Percentiles rank a stretch among this genome's conserved stretches.
phyloP scores from a whole-genome alignment of 2,888 invertebrate species.

The Ctena decussata region DNA sequence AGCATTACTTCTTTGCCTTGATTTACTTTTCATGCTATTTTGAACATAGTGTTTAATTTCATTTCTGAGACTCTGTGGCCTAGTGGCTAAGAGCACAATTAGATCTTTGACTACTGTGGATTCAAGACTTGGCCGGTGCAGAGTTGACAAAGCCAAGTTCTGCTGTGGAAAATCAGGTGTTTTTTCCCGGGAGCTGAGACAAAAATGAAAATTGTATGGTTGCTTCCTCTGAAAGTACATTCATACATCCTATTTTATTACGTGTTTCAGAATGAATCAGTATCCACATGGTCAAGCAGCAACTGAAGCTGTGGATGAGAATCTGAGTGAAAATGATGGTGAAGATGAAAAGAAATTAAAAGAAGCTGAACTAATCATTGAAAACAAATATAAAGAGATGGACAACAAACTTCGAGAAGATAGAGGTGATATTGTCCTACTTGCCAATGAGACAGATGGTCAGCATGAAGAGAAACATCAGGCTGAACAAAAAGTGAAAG shows the following conservation, averaged over 20 bases:
- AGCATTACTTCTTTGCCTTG: too few relatives aligned
- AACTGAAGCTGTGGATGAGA: slow-evolving; percentile 85
- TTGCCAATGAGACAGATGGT: slow-evolving; percentile 67
- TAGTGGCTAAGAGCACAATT: too few relatives aligned
- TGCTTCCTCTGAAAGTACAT: too few relatives aligned
- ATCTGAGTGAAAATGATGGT: slow-evolving; percentile 81
- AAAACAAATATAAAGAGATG: slow-evolving; percentile 77
- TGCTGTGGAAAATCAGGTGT: too few relatives aligned
- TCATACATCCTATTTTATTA: slow-evolving; percentile 17
- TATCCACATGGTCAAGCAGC: slow-evolving; percentile 80
- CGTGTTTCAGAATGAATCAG: slow-evolving; percentile 73
- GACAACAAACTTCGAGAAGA: slow-evolving; percentile 81
- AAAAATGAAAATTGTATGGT: too few relatives aligned
- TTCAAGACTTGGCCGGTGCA: too few relatives aligned
- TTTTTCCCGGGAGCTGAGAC: too few relatives aligned
- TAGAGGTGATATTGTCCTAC: slow-evolving; percentile 72
- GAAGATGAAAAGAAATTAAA: slow-evolving; percentile 78
- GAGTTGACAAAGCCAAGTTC: too few relatives aligned
- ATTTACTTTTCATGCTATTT: too few relatives aligned
- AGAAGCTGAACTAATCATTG: slow-evolving; percentile 73
- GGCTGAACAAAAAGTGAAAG: slow-evolving; percentile 78
- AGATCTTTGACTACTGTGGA: too few relatives aligned
- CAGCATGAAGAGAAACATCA: slow-evolving; percentile 76
- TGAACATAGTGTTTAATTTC: too few relatives aligned
- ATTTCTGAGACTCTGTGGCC: too few relatives aligned